These are phyloP conservation scores for Ranitomeya imitator DNA, from an alignment of 2,113 vertebrate species.

Conservation along the genomic window DNA sequence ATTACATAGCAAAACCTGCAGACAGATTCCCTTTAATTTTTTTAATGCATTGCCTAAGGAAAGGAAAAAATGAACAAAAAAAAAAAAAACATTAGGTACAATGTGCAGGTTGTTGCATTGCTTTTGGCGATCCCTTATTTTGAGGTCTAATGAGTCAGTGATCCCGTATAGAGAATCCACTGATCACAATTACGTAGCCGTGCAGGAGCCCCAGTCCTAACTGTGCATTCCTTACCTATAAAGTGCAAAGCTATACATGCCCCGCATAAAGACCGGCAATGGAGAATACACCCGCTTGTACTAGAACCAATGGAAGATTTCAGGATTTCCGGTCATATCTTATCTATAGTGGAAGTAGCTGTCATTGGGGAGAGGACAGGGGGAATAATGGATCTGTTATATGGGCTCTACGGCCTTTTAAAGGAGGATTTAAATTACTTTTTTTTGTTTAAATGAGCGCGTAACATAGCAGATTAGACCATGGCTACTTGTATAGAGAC, in stretches of 20 bases:
- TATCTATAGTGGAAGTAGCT: neutral
- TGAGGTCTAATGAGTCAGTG: neutral
- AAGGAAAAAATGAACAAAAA: neutral
- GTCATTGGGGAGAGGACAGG: neutral
- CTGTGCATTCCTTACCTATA: neutral
- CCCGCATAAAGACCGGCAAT: neutral
- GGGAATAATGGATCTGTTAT: neutral
- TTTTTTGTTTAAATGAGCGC: neutral
- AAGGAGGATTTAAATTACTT: neutral
- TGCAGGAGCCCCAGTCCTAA: neutral
- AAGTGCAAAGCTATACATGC: constrained; percentile 7
- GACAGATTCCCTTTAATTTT: no score
- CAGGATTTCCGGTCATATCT: neutral
- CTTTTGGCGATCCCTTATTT: constrained; percentile 22
- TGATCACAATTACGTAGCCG: neutral
- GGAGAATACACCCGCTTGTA: neutral
- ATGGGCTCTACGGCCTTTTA: neutral
- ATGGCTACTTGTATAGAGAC: neutral
- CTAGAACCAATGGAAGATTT: neutral
- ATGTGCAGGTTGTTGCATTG: constrained; percentile 30
- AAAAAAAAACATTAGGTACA: neutral
- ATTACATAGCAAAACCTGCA: no score
- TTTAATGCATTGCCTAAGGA: neutral
- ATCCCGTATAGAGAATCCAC: neutral
- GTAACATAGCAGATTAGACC: neutral